Evolutionary conservation across 2,797 vertebrate species (phyloP).

Genomic region (Xerus rutilus): DNA sequence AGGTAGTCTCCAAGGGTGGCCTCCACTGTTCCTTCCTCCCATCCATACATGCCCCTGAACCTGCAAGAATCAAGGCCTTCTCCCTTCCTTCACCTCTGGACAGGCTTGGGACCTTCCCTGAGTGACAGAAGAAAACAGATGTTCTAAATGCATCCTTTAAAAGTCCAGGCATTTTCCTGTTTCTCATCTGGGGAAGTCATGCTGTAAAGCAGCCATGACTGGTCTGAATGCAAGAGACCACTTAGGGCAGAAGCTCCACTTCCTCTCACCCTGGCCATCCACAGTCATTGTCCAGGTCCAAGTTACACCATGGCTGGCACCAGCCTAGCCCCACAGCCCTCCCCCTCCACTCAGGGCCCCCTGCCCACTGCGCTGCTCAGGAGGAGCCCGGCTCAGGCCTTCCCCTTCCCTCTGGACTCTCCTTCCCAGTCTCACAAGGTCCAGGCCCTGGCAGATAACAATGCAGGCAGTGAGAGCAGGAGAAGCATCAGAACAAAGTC

Average conservation of each 20-base stretch:
- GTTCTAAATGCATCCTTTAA: neutral
- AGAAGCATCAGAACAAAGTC: neutral
- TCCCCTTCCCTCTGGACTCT: neutral
- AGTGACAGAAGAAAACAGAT: neutral
- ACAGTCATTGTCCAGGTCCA: neutral
- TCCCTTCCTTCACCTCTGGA: neutral
- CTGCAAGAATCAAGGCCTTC: neutral
- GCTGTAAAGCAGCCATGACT: neutral
- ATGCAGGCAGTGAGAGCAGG: neutral
- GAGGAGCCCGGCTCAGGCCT: fast-evolving
- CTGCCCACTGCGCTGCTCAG: neutral
- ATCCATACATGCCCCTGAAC: neutral
- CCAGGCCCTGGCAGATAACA: neutral
- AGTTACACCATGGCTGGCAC: neutral
- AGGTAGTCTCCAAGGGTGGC: neutral
- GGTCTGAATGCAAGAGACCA: neutral
- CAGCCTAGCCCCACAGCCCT: too few relatives aligned
- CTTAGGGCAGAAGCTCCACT: fast-evolving
- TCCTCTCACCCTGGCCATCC: neutral
- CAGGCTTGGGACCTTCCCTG: neutral
- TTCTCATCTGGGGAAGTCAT: fast-evolving
- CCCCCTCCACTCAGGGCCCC: neutral
- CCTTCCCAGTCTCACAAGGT: fast-evolving
- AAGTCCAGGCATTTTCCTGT: neutral
- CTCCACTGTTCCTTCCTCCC: neutral